phyloP scores from a whole-genome alignment of 2,888 invertebrate genomes.

The Biston stratarius region DNA sequence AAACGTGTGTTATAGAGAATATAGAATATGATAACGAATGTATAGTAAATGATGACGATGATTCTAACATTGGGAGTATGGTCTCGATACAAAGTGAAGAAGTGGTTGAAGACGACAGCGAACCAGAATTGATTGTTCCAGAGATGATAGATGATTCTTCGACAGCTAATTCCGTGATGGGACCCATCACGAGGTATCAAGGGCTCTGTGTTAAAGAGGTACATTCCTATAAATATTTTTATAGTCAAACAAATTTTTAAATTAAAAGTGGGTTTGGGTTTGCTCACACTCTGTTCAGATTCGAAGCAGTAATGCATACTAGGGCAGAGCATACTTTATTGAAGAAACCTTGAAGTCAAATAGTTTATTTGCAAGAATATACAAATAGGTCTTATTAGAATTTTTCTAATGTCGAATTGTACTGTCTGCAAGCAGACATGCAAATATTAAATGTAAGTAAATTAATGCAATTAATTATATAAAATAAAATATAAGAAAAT shows the following conservation, averaged over 20 bases:
- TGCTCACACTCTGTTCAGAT: no score
- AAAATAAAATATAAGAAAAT: no score
- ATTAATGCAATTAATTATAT: no score
- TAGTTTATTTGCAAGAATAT: no score
- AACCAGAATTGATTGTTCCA: conserved; percentile 63
- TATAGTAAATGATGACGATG: conserved; percentile 64
- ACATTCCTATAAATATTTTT: neutral
- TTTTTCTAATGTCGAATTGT: no score
- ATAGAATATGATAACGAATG: conserved; percentile 61
- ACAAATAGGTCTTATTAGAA: no score
- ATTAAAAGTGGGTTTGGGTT: no score
- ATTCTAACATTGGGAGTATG: conserved; percentile 75
- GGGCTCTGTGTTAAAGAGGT: conserved; percentile 4
- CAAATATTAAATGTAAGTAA: no score
- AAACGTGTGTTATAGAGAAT: conserved; percentile 59
- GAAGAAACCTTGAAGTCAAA: no score
- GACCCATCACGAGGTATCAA: conserved; percentile 11
- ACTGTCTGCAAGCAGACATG: no score
- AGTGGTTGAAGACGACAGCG: conserved; percentile 52
- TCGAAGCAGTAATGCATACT: no score
- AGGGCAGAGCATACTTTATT: no score
- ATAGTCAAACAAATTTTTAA: neutral
- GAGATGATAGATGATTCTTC: conserved; percentile 47
- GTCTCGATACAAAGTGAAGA: conserved; percentile 71
- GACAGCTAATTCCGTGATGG: conserved; percentile 21